phyloP scores from a whole-genome alignment of 2,797 vertebrate species.

The Paratrypauchen microcephalus region DNA sequence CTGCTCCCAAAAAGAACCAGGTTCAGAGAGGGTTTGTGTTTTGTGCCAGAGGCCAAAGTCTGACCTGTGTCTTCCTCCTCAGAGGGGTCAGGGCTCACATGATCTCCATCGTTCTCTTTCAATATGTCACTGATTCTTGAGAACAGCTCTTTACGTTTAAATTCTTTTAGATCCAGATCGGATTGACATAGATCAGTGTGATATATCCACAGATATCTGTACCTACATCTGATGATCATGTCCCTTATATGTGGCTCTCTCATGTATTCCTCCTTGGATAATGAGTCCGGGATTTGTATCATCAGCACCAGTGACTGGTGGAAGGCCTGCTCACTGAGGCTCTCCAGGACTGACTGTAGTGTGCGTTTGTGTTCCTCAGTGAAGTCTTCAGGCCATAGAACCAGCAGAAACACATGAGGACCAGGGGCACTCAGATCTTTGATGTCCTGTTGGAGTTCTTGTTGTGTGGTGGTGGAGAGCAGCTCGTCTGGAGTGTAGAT shows the following conservation, averaged over 20 bases:
- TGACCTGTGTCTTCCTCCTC: neutral
- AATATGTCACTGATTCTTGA: neutral
- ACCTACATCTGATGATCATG: neutral
- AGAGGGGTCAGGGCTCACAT: neutral
- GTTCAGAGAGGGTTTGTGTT: slow-evolving; percentile 2
- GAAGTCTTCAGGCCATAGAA: slow-evolving; percentile 42
- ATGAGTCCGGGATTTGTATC: too few relatives aligned
- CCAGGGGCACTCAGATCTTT: slow-evolving; percentile 16
- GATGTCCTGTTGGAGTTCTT: neutral
- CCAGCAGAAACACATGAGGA: slow-evolving; percentile 37
- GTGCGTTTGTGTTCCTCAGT: slow-evolving; percentile 22
- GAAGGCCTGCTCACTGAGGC: neutral
- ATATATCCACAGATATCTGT: neutral
- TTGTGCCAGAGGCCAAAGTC: neutral
- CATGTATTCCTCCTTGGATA: too few relatives aligned
- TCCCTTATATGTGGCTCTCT: too few relatives aligned
- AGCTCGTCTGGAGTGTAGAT: slow-evolving; percentile 14
- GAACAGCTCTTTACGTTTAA: neutral
- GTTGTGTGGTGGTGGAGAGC: neutral
- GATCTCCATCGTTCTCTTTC: neutral
- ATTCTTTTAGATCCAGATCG: neutral
- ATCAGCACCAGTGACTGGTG: slow-evolving; percentile 33
- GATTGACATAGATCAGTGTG: neutral
- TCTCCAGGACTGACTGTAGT: slow-evolving; percentile 8
- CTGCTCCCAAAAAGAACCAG: slow-evolving; percentile 36